Evolutionary conservation across 2,797 vertebrate genomes (phyloP), one percentile per base, ranked within the genome.

Genomic region (Rhinoraja longicauda): DNA sequence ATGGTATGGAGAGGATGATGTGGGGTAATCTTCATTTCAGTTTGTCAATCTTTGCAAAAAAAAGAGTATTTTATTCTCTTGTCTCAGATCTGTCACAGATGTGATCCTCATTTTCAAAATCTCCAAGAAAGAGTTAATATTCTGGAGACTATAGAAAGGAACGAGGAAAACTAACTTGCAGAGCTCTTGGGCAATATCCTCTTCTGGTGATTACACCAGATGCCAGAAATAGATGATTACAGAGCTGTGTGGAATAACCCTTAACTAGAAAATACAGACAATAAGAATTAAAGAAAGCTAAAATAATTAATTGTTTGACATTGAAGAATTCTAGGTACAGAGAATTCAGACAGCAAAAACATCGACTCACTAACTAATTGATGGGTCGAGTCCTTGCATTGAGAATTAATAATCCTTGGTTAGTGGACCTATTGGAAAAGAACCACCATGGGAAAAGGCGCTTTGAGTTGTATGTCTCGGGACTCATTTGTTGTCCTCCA

Each of bases 121-220:
- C 59, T 70, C 84, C 59, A 88, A 36, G 59, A 32, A 29, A 62
- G 6, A 59, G 57, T n/a, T 88, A 88, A 36, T 64, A 88, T 8
- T 88, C 84, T 88, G 62, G 59, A 67, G 84, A 67, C n/a, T 67
- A 29, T 62, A 36, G 84, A 88, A 88, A 36, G 62, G 62, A 67
- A 88, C 84, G 88, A 62, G 82, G 53, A 84, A 86, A 67, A 88
- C 84, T 21, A 62, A 67, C 64, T 21, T 88, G 62, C n/a, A 64
- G 53, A 26, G 29, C 12, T 59, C 13, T 53, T n/a, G 36, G 39
- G 21, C 15, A 26, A 59, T 84, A 57, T 9, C 26, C 26, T 26
- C 26, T 29, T 57, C 26, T 59, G 45, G 12, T 12, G 12, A 26
- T 26, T 84, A 15, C 21, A 29, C 26, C 53, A 24, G 10, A 26